Evolutionary conservation across 2,797 vertebrate genomes (phyloP), one percentile per base, ranked within the genome.

Genomic region (Ptychobarbus kaznakovi): DNA sequence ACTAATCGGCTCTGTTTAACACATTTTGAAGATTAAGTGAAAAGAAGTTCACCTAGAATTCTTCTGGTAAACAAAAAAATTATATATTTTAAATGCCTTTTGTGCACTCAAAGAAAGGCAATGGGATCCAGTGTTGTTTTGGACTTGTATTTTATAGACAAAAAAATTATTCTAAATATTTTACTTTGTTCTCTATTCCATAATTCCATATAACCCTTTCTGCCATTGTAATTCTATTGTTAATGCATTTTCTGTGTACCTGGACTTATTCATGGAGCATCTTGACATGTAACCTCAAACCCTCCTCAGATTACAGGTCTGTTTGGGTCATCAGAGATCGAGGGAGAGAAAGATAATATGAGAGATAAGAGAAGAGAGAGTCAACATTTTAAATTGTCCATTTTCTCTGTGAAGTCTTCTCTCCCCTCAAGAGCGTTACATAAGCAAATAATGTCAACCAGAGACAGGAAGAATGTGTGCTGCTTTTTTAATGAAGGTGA

Each of bases 371-470:
- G 22, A 56, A 61, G 44, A 75, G 25, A 58, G 51, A 84, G 40
- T 63, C 35, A 28, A 78, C 28, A 40, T 51, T 65, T 65, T 40
- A n/a, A 53, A 18, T 81, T 81, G 69, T 81, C 32, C 20, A 40
- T 56, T n/a, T n/a, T 12, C 8, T 20, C 38, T 77, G 53, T 22
- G n/a, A 77, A 61, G 73, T 35, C 1, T 4, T 18, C 13, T 35
- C 10, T 22, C 12, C 15, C 25, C 58, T 51, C 63, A 80, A 51
- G 61, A 69, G n/a, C 38, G 46, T 81, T 81, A 53, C 46, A 69
- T 53, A 81, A 69, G 77, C 40, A 53, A 69, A 56, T 38, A 51
- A 81, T 38, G 65, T 68, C 32, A 69, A 40, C 65, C 56, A 38
- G 35, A 81, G 49, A 72, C 46, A n/a, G 22, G 22, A 81, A 66